Percentiles rank a stretch among this genome's conserved stretches.
Conservation (phyloP, 2,888 invertebrate genomes). For the Eupithecia abbreviata region DNA sequence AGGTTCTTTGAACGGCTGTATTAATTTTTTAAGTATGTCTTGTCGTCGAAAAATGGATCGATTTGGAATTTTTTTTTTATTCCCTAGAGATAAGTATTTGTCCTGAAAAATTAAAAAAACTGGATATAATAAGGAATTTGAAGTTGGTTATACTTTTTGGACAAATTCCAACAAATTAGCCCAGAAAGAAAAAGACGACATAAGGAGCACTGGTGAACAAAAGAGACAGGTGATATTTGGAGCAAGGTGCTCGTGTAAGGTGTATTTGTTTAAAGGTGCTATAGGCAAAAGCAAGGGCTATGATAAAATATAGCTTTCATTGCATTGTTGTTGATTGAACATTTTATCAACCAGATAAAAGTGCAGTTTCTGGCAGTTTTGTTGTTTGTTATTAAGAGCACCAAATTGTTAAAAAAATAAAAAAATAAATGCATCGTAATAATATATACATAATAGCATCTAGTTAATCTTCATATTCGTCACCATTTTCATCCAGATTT, state of each 20-base stretch:
- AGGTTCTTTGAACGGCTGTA: no score
- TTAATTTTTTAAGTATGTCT: no score
- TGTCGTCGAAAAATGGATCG: no score
- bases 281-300: conserved; percentile 5
- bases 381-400: neutral
- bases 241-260: conserved; percentile 82
- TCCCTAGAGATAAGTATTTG: no score
- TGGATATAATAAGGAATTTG: no score
- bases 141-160: neutral
- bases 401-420: no score
- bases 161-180: neutral
- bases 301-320: conserved; percentile 54
- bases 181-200: conserved; percentile 50
- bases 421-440: no score
- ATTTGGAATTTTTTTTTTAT: no score
- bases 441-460: no score
- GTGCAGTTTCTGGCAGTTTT: neutral
- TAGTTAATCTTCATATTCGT: neutral
- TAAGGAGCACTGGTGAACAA: conserved; percentile 49
- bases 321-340: conserved; percentile 23
- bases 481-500: no score
- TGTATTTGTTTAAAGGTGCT: conserved; percentile 73
- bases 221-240: conserved; percentile 64
- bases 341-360: conserved; percentile 11
- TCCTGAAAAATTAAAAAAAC: no score